Evolutionary conservation across 1,140 invertebrate genomes (phyloP), one percentile per base, ranked within the genome.

Genomic region (Aricia agestis): DNA sequence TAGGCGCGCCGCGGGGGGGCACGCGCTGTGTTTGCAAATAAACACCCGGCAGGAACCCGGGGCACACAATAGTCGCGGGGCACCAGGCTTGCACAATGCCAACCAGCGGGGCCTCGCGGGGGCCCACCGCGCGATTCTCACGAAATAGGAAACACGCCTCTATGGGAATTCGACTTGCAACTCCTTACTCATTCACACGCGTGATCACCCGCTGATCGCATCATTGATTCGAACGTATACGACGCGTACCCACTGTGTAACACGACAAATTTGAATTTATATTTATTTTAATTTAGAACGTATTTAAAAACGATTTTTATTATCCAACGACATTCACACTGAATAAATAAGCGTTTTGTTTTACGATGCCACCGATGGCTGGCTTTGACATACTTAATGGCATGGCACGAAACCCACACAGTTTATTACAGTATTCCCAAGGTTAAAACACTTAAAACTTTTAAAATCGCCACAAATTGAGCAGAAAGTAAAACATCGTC

Each of bases 1-100:
- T 78, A 42, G 72, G 42, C 18, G 68, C 79, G 7, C 83, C 66
- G 78, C 82, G 77, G 85, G 83, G 74, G 77, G 79, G 73, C 78
- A 71, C 66, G 79, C 72, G 72, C 72, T 80, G 68, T 84, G 82
- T 87, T 87, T 87, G 81, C 85, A 87, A 87, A 87, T 87, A 87
- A 84, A 84, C 85, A 87, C 78, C 81, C 81, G 85, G 82, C 83
- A 74, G 80, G 74, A 73, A 70, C 83, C 78, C 74, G 74, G 61
- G 72, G 78, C 68, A 72, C 67, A 81, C 79, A 80, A 81, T 78
- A 72, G 71, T 70, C 68, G 69, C 68, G 69, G 71, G 73, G 75
- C 73, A 71, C 71, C 77, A 77, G 78, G 75, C 71, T 77, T 76
- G 73, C 74, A 86, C 85, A 87, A 87, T 87, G 72, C 74, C 75